These are phyloP conservation scores for Plestiodon gilberti DNA, from an alignment of 2,113 vertebrate species.

Conservation along the genomic window DNA sequence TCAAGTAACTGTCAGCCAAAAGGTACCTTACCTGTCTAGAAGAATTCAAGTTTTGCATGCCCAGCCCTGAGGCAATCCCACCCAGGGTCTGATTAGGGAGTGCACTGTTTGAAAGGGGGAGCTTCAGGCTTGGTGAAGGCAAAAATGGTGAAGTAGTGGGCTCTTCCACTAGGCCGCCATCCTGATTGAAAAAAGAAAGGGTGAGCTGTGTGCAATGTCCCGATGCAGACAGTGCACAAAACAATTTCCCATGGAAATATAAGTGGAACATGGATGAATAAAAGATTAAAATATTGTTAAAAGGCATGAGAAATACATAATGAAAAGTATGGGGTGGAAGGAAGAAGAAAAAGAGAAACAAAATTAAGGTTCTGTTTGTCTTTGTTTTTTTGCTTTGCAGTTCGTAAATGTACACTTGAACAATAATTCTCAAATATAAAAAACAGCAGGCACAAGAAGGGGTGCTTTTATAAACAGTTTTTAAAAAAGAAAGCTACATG, in stretches of 20 bases:
- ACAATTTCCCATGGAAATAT: conserved; percentile 66
- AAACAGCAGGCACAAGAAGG: conserved; percentile 16
- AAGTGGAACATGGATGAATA: conserved; percentile 46
- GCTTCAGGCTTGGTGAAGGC: conserved; percentile 99
- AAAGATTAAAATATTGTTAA: conserved; percentile 45
- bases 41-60: conserved; percentile 99
- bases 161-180: conserved; percentile 95
- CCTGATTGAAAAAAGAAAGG: conserved; percentile 85
- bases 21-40: conserved; percentile 92
- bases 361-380: conserved; percentile 65
- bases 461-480: not conserved
- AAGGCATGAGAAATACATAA: conserved; percentile 57
- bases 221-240: conserved; percentile 61
- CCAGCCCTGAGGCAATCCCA: conserved; percentile 93
- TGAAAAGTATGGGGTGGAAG: conserved; percentile 66
- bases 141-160: conserved; percentile 98
- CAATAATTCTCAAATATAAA: not conserved
- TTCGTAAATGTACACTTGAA: conserved; percentile 27
- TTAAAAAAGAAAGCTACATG: not conserved
- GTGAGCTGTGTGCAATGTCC: conserved; percentile 76
- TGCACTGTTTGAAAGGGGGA: conserved; percentile 96
- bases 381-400: not conserved
- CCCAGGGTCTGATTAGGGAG: conserved; percentile 96
- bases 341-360: conserved; percentile 75
- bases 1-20: not conserved